Conservation (phyloP, 2,113 vertebrate genomes). For the Pachypanchax playfairii region DNA sequence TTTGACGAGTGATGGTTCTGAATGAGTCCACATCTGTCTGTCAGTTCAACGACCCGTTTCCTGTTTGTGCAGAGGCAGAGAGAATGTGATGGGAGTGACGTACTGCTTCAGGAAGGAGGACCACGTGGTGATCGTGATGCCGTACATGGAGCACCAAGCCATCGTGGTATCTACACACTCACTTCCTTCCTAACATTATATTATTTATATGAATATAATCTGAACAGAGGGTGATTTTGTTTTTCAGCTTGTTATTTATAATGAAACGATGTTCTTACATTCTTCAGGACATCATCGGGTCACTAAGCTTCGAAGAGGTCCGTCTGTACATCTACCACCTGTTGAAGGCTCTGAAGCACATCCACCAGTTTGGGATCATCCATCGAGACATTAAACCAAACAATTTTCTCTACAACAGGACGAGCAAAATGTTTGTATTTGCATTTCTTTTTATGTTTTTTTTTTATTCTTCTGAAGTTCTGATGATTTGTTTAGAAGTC, state of each 20-base stretch:
- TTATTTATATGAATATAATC: no score
- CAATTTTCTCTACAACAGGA: constrained; percentile 86
- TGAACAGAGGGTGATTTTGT: no score
- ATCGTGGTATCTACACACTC: constrained; percentile 84
- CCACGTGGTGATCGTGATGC: constrained; percentile 97
- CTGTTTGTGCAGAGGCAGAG: constrained; percentile 84
- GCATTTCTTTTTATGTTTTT: background rate
- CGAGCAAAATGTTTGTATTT: constrained; percentile 84
- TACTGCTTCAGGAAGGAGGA: constrained; percentile 96
- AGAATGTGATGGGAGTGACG: constrained; percentile 96
- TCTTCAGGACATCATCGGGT: constrained; percentile 89
- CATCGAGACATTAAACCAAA: constrained; percentile 96
- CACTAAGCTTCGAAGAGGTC: constrained; percentile 90
- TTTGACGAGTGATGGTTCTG: no score
- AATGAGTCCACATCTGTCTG: no score
- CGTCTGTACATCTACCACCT: constrained; percentile 94
- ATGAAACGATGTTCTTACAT: constrained; percentile 9
- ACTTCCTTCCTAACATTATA: background rate
- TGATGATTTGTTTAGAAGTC: background rate
- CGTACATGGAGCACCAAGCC: constrained; percentile 93
- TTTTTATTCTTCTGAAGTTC: background rate
- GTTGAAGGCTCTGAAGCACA: constrained; percentile 89
- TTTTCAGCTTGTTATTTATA: no score
- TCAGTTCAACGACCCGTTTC: no score
- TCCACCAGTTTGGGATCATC: constrained; percentile 96